phyloP scores from a whole-genome alignment of 2,888 invertebrate species.

The Blastobasis adustella region DNA sequence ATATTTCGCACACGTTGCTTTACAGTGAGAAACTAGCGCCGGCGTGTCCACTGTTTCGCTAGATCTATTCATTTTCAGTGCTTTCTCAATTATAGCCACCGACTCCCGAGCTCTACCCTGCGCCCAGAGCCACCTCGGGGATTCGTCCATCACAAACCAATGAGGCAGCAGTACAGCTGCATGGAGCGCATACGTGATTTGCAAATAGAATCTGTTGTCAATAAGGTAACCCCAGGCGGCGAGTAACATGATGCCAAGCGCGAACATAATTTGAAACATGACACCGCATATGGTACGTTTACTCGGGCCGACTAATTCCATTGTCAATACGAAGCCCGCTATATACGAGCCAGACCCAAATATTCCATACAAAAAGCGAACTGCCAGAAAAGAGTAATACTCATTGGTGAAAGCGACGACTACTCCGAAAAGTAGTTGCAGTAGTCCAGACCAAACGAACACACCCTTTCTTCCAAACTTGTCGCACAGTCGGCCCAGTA shows the following conservation, averaged over 20 bases:
- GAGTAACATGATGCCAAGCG: slow-evolving; percentile 85
- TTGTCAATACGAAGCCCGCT: slow-evolving; percentile 80
- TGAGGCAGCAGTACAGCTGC: slow-evolving; percentile 82
- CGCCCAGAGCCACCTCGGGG: slow-evolving; percentile 91
- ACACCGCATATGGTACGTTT: slow-evolving; percentile 88
- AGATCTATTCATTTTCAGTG: slow-evolving; percentile 80
- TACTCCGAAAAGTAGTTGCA: slow-evolving; percentile 81
- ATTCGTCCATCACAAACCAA: slow-evolving; percentile 91
- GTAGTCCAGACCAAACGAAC: slow-evolving; percentile 83
- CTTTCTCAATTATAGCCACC: slow-evolving; percentile 83
- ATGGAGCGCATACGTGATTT: slow-evolving; percentile 86
- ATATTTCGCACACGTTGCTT: slow-evolving; percentile 64
- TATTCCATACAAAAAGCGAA: slow-evolving; percentile 84
- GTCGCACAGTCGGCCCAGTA: slow-evolving; percentile 86
- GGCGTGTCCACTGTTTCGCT: slow-evolving; percentile 77
- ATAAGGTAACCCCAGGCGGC: slow-evolving; percentile 88
- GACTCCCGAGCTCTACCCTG: slow-evolving; percentile 85
- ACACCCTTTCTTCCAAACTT: slow-evolving; percentile 86
- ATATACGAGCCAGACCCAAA: slow-evolving; percentile 88
- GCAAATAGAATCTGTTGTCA: slow-evolving; percentile 82
- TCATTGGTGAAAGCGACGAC: slow-evolving; percentile 85
- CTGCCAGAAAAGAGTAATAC: slow-evolving; percentile 79
- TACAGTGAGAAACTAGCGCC: slow-evolving; percentile 77
- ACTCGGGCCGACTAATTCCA: slow-evolving; percentile 88
- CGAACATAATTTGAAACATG: slow-evolving; percentile 86